These are phyloP conservation scores for Porites evermanni DNA, from an alignment of 92 coral and sea anemone species.

Conservation along the genomic window DNA sequence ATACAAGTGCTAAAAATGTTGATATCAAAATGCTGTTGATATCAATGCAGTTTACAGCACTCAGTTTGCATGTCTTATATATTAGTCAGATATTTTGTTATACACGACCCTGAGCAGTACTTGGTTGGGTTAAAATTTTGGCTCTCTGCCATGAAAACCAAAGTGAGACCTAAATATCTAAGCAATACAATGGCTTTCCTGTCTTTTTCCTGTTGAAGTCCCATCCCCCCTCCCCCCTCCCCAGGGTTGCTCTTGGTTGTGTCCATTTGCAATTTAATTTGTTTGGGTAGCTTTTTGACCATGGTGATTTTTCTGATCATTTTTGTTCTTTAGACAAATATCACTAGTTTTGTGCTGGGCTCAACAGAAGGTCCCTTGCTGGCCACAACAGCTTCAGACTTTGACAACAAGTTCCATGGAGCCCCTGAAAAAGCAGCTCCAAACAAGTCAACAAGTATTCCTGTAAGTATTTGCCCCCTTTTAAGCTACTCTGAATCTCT, in stretches of 20 bases:
- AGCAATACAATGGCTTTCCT: too few relatives aligned
- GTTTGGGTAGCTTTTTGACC: background rate
- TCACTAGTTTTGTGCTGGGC: conserved; percentile 48
- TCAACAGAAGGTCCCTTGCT: conserved; percentile 48
- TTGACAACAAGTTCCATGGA: conserved; percentile 69
- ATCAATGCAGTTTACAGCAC: too few relatives aligned
- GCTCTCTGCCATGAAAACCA: too few relatives aligned
- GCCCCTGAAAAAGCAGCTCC: conserved; percentile 70
- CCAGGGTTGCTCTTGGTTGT: background rate
- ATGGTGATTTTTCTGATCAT: background rate
- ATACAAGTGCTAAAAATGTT: too few relatives aligned
- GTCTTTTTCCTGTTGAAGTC: background rate
- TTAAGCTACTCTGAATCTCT: background rate
- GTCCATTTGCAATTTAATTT: background rate
- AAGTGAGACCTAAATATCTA: too few relatives aligned
- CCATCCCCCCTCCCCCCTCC: background rate
- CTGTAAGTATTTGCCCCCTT: conserved; percentile 53
- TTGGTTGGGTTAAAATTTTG: too few relatives aligned
- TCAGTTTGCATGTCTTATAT: too few relatives aligned
- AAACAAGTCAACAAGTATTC: conserved; percentile 76
- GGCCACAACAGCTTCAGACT: conserved; percentile 80
- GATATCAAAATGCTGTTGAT: too few relatives aligned
- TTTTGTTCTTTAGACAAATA: conserved; percentile 23
- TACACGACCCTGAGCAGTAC: too few relatives aligned
- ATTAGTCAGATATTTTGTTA: too few relatives aligned